phyloP scores from a whole-genome alignment of 2,888 invertebrate genomes.

The Thymelicus lineola region DNA sequence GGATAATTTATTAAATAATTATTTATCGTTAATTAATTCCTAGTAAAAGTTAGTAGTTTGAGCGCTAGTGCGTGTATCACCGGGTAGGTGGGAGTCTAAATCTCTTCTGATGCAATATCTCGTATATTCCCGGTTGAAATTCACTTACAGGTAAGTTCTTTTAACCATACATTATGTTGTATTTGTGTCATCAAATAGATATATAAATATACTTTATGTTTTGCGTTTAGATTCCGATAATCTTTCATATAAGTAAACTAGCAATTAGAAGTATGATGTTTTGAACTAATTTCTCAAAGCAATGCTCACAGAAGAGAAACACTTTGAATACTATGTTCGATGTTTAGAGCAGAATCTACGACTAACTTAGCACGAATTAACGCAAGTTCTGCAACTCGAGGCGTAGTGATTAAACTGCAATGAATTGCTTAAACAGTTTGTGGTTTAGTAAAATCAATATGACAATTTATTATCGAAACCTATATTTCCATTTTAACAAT shows the following conservation, averaged over 20 bases:
- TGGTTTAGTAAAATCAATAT: constrained; percentile 8
- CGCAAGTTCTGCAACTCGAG: constrained; percentile 31
- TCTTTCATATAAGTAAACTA: background rate
- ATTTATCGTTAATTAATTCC: no score
- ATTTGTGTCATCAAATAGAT: no score
- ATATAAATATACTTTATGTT: no score
- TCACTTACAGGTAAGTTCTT: no score
- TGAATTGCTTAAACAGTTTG: constrained; percentile 15
- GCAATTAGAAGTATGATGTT: constrained; percentile 8
- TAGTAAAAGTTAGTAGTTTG: no score
- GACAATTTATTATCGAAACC: background rate
- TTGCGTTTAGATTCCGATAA: background rate
- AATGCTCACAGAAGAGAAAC: constrained; percentile 22
- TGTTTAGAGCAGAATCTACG: constrained; percentile 7
- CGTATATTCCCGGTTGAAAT: no score
- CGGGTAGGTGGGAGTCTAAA: no score
- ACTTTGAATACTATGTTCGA: background rate
- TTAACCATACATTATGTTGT: no score
- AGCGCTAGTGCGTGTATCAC: no score
- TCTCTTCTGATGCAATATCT: no score
- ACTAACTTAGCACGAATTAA: constrained; percentile 35
- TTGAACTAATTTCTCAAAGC: constrained; percentile 25
- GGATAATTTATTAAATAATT: no score
- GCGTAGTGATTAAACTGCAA: constrained; percentile 31
- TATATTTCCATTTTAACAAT: no score